Base-by-base conservation (phyloP, 2,113 vertebrate genomes). In the Pangasianodon hypophthalmus region DNA sequence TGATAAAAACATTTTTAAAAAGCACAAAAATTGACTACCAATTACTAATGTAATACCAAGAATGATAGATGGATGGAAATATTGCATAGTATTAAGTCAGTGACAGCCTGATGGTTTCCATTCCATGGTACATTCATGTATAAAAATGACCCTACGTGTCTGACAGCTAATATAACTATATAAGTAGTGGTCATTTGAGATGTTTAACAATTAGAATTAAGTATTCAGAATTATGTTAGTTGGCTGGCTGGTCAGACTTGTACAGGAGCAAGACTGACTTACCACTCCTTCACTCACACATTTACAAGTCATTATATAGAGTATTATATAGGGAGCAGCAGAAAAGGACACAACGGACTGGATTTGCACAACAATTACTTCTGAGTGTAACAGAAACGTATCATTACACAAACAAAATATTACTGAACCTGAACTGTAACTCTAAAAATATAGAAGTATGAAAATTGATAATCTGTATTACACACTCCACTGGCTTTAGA, bases 1-100 rank as follows among this genome's bases (percentile, higher is more conserved):
- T 83, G 64, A 60, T 86, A 69, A 50, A 85, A 24, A 48, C 10
- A 44, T 48, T 90, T 71, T 58, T 62, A 71, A 73, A 73, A 77
- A 75, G 54, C 44, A 87, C 32, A 84, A 44, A 52, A n/a, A 82
- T 26, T 83, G 79, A 52, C 81, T 24, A 69, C 32, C 4, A 18
- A 11, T 71, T 46, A 48, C 37, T n/a, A n/a, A 62, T 79, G 24
- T 60, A 60, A 48, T 75, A 58, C 14, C 37, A 86, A 56, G 67
- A 75, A 56, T 52, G 50, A 86, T 52, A 14, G 41, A 46, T 67
- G 26, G 46, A 54, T 52, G 44, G 44, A 41, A 88, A 71, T 88
- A 19, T n/a, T 82, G 46, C 44, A 69, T 24, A 83, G n/a, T 54
- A 64, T 24, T 71, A 41, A 52, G 16, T 44, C 24, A 62, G 6